Percentiles rank a stretch among this genome's conserved stretches.
Evolutionary conservation across 1,140 invertebrate genomes (phyloP).

Genomic region (Camponotus pennsylvanicus): DNA sequence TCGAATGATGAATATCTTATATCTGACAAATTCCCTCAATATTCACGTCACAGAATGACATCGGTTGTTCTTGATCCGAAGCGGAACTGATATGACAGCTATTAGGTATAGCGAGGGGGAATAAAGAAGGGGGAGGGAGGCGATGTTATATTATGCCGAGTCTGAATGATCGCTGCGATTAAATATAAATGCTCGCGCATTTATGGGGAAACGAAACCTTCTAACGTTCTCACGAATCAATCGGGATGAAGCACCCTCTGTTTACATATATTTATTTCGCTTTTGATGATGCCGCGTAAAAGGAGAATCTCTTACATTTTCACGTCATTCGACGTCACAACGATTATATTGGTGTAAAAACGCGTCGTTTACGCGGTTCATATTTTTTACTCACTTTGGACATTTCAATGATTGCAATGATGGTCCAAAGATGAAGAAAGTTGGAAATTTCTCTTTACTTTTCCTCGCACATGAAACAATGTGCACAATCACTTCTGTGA

Average conservation of each 20-base stretch:
- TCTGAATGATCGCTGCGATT: conserved; percentile 16
- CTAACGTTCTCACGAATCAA: conserved; percentile 31
- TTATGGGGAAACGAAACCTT: conserved; percentile 11
- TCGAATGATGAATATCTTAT: neutral
- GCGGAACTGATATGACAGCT: conserved; percentile 20
- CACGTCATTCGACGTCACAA: neutral
- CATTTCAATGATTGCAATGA: neutral
- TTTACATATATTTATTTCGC: conserved; percentile 18
- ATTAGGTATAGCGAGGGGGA: neutral
- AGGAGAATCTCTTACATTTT: neutral
- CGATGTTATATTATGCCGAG: conserved; percentile 12
- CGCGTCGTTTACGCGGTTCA: conserved; percentile 10
- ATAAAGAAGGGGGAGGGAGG: neutral
- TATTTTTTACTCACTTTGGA: neutral
- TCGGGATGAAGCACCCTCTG: neutral
- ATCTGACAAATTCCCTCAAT: conserved; percentile 14
- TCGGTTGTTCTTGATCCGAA: conserved; percentile 15
- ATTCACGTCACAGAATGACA: neutral
- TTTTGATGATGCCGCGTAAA: conserved; percentile 25
- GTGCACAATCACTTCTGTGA: neutral
- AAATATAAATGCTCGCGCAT: conserved; percentile 29
- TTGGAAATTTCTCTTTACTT: conserved; percentile 29
- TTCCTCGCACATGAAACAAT: neutral
- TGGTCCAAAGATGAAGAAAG: neutral
- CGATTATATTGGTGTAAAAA: neutral